Conservation (phyloP, 2,888 invertebrate genomes). For the Thysanoteuthis rhombus region DNA sequence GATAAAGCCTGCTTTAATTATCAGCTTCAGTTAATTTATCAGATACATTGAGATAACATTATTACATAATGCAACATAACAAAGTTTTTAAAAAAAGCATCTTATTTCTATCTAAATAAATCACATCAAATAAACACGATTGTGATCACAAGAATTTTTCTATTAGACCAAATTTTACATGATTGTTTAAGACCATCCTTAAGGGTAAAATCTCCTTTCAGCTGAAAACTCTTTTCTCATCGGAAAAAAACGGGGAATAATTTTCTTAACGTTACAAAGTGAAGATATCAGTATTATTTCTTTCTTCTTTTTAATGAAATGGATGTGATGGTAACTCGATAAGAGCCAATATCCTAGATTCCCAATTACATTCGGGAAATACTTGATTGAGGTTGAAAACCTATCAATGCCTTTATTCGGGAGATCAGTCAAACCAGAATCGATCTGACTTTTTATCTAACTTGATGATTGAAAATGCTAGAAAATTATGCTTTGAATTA, state of each 20-base stretch:
- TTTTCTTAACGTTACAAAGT: not conserved
- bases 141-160: too few species aligned
- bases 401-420: not conserved
- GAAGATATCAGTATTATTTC: too few species aligned
- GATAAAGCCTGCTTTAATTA: too few species aligned
- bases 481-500: not conserved
- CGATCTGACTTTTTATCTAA: not conserved
- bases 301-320: too few species aligned
- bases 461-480: not conserved
- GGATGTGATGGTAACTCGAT: not conserved
- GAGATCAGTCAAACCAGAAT: not conserved
- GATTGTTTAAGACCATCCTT: too few species aligned
- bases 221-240: not conserved
- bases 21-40: too few species aligned
- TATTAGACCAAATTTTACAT: too few species aligned
- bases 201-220: not conserved
- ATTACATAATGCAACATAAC: too few species aligned
- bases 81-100: too few species aligned
- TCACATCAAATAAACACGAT: too few species aligned
- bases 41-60: too few species aligned
- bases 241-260: not conserved
- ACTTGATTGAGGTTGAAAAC: not conserved
- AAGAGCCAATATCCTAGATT: not conserved
- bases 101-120: too few species aligned
- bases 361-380: not conserved